A percentile compares a stretch with the other conserved stretches of the same genome.
Conservation (phyloP, 2,797 vertebrate species). For the Otolemur crassicaudatus region DNA sequence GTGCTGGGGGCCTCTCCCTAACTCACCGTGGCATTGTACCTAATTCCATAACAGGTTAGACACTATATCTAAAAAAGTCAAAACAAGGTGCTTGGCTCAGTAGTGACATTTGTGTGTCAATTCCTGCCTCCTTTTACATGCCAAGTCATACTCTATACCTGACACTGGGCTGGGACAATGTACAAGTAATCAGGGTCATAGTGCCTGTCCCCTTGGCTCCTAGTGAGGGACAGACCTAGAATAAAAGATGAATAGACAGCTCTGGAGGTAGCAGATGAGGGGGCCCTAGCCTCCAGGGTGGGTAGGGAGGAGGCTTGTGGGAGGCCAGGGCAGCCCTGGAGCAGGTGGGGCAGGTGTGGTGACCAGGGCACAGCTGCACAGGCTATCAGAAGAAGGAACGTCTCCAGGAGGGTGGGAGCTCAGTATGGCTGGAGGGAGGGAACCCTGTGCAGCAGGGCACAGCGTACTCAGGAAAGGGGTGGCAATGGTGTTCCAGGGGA, state of each 20-base stretch:
- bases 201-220: background rate
- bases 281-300: background rate
- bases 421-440: background rate
- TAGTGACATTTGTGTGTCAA: rapidly evolving
- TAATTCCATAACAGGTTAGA: background rate
- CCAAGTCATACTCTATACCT: no score
- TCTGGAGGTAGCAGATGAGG: background rate
- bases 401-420: background rate
- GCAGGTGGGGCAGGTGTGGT: background rate
- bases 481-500: rapidly evolving
- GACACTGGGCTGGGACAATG: rapidly evolving
- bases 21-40: rapidly evolving
- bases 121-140: background rate
- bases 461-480: rapidly evolving
- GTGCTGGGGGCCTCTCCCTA: background rate
- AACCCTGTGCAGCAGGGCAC: background rate
- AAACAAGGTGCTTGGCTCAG: background rate
- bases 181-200: background rate
- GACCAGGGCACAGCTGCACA: background rate
- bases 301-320: no score
- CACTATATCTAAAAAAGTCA: background rate
- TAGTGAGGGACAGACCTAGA: no score
- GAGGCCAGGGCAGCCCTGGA: rapidly evolving
- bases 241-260: background rate
- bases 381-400: background rate